phyloP scores from a whole-genome alignment of 35 echinoderm and acorn worm genomes.

The Apostichopus californicus region DNA sequence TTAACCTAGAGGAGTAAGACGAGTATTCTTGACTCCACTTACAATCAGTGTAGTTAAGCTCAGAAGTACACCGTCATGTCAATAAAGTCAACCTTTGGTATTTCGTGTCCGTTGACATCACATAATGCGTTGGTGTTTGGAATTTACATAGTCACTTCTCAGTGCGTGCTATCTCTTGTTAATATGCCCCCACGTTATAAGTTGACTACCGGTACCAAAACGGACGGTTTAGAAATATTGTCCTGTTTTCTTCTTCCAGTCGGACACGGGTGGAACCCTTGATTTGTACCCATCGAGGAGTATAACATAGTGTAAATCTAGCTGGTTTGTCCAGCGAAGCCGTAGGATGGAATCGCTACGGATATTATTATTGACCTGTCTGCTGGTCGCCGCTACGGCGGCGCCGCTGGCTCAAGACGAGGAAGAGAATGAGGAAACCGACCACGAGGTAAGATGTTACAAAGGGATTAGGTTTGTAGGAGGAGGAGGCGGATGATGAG shows the following conservation, averaged over 20 bases:
- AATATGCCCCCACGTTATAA: too few species aligned
- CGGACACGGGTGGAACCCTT: too few species aligned
- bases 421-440: not conserved
- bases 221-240: too few species aligned
- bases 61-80: not conserved
- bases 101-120: not conserved
- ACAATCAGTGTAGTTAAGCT: not conserved
- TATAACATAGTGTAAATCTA: not conserved
- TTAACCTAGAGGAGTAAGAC: not conserved
- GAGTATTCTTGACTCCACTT: not conserved
- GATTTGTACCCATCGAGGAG: too few species aligned
- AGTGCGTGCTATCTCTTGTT: too few species aligned
- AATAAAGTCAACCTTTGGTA: not conserved
- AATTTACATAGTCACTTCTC: not conserved
- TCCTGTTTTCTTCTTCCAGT: too few species aligned
- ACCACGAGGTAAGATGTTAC: not conserved
- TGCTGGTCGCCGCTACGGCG: not conserved
- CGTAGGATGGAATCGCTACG: not conserved
- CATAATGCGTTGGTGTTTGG: not conserved
- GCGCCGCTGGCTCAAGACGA: not conserved
- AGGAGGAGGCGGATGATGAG: too few species aligned
- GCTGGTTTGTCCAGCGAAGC: not conserved
- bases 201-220: too few species aligned
- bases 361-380: not conserved
- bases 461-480: too few species aligned